A percentile compares a stretch with the other conserved stretches of the same genome.
phyloP scores from a whole-genome alignment of 2,113 vertebrate genomes.

The Plecotus auritus region DNA sequence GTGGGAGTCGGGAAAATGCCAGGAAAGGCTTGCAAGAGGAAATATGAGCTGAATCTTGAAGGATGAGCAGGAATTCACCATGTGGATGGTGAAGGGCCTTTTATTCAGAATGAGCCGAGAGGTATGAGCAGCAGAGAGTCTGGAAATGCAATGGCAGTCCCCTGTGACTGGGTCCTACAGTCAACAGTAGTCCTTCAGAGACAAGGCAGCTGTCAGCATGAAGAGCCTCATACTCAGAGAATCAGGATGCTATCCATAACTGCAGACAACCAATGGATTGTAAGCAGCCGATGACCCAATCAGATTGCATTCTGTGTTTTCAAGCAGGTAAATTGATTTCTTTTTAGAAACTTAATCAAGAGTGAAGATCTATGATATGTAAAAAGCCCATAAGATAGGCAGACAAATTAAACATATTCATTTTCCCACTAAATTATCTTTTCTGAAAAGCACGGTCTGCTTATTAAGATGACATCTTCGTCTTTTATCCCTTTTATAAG shows the following conservation, averaged over 20 bases:
- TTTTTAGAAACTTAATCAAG: neutral
- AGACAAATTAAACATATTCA: neutral
- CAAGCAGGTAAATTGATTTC: neutral
- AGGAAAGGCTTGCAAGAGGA: neutral
- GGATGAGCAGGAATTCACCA: neutral
- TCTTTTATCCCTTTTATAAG: neutral
- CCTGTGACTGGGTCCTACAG: rapidly evolving
- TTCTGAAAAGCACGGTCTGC: neutral
- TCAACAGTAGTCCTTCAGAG: rapidly evolving
- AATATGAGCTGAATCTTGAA: neutral
- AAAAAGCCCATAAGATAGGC: neutral
- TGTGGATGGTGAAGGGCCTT: neutral
- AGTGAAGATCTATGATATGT: neutral
- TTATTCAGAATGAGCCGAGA: neutral
- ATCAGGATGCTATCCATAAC: neutral
- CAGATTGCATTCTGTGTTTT: neutral
- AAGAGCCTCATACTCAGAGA: neutral
- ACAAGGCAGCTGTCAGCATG: neutral
- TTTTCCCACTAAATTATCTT: neutral
- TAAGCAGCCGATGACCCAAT: neutral
- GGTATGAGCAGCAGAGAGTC: no score
- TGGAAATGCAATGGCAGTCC: neutral
- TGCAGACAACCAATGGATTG: rapidly evolving
- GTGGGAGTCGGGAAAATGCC: neutral
- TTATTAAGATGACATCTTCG: neutral